Base-by-base conservation (phyloP, 1,140 invertebrate species). In the Andricus grossulariae region DNA sequence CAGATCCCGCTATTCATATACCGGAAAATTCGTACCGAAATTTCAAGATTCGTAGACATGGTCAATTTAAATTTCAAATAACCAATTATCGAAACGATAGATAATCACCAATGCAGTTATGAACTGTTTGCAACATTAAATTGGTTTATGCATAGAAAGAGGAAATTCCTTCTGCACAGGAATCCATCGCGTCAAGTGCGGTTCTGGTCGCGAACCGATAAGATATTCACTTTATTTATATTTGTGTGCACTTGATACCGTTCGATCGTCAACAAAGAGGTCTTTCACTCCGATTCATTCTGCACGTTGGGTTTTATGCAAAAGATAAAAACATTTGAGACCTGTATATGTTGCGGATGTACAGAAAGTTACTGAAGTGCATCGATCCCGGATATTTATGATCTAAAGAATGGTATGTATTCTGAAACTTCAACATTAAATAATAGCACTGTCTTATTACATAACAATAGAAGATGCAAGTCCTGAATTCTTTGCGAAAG, bases 391-490 rank as follows among this genome's bases (percentile, higher is more conserved):
- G 60, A 16, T 66, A 32, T 15, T 45, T 25, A 66, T 66, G 60
- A 25, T 66, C 60, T 66, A 66, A 66, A 66, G 60, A 25, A 57
- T 21, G 19, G 12, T 39, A 66, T 66, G 21, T 32, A 66, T 66
- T 32, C 60, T n/a, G 39, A 16, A 66, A 66, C 39, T 66, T 66
- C 60, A 25, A 39, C 60, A 71, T 71, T 50, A 66, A 72, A 77
- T 77, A 77, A 85, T 75, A 84, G 79, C 81, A 83, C 73, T 74
- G 79, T 39, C 60, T 16, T 45, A 32, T 16, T n/a, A 8, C 32
- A n/a, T 39, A 45, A 66, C 5, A 39, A 55, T 21, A 66, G 32
- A 66, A 66, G 32, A 66, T 39, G 32, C 3, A 39, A 66, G 39
- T n/a, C 5, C 13, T 11, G 25, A 66, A 66, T 66, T 66, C 4